Base-by-base conservation (phyloP, 2,797 vertebrate species). In the Sebastes vulpes region DNA sequence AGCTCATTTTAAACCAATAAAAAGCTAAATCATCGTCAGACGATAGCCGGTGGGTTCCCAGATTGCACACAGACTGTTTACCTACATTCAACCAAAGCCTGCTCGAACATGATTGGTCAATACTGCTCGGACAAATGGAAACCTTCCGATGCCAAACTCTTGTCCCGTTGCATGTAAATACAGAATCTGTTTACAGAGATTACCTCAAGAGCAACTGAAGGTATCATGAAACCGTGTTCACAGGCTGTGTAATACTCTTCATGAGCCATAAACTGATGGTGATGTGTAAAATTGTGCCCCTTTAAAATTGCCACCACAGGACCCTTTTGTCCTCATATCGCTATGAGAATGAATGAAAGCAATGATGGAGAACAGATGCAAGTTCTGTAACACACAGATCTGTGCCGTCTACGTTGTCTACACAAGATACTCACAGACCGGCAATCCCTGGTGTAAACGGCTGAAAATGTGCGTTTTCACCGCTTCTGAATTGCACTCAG, bases 401-500 rank as follows among this genome's bases (percentile, higher is more conserved):
- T 20, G 67, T 2, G 21, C 61, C 29, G 54, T 66, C 73, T 58
- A 1, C 2, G 4, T 6, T 52, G 35, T 61, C 74, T 59, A 32
- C 18, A 48, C 42, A n/a, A 64, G 76, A 29, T 3, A 6, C 65
- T 70, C 69, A 65, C 7, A 28, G 61, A 52, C 52, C 42, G 21
- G 69, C 6, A 28, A 32, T 82, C 63, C 48, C 50, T 9, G 16
- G 29, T 32, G 72, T 9, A 23, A 23, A 50, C 38, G 2, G 61
- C 63, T 58, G 67, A 64, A 72, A 84, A 84, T 79, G 50, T 61
- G 66, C 60, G 77, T 65, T 85, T 79, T 60, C 68, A 71, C 70
- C 26, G 10, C 29, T 14, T 68, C 71, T 42, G 58, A 76, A 65
- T 16, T 35, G 66, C 77, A 59, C 65, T 73, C 25, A 58, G 77